These are phyloP conservation scores for Scylla paramamosain DNA, from an alignment of 1,140 invertebrate genomes.

Conservation along the genomic window DNA sequence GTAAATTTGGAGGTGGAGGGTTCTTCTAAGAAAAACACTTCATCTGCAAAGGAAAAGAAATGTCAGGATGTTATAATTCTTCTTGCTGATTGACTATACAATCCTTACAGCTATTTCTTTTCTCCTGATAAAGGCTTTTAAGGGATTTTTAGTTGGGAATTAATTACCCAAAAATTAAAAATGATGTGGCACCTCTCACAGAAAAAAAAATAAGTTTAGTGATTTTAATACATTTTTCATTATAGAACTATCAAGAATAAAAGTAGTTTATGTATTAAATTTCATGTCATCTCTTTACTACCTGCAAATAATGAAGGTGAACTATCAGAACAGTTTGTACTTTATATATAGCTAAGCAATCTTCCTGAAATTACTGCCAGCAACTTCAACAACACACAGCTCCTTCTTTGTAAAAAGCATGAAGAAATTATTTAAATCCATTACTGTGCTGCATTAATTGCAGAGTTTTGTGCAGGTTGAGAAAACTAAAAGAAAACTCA, in stretches of 20 bases:
- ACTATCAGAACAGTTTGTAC: background rate
- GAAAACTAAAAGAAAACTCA: no score
- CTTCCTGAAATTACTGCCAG: background rate
- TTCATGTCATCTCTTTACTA: no score
- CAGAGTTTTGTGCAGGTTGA: no score
- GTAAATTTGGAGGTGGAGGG: slow-evolving; percentile 87
- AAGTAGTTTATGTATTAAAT: no score
- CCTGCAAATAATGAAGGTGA: background rate
- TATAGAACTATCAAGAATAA: no score
- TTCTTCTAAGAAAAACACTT: slow-evolving; percentile 78
- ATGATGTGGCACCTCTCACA: background rate
- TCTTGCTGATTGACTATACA: background rate
- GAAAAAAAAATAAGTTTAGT: no score
- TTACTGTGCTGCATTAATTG: no score
- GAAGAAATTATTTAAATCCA: no score
- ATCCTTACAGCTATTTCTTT: background rate
- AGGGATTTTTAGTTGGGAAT: background rate
- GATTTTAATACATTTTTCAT: no score
- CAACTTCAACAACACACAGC: background rate
- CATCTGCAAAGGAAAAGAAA: background rate
- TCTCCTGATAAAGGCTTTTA: slow-evolving; percentile 5
- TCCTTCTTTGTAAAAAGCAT: background rate
- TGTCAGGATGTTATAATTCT: background rate
- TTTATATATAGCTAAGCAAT: background rate
- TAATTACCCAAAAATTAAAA: background rate